Conservation (phyloP, 2,888 invertebrate genomes). For the Hirtodrosophila confusa region DNA sequence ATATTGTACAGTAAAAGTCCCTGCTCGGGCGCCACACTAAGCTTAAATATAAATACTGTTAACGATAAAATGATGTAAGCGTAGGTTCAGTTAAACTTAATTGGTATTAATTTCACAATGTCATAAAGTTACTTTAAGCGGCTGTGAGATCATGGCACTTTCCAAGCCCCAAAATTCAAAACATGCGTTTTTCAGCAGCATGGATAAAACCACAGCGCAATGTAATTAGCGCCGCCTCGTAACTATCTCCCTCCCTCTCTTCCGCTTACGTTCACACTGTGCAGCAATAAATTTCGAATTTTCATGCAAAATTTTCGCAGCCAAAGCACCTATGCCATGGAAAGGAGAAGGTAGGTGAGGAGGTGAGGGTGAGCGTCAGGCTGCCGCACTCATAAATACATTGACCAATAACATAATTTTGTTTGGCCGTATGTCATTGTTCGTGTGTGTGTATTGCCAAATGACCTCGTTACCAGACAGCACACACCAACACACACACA, state of each 20-base stretch:
- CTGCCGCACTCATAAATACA: constrained; percentile 67
- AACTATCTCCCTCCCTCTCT: constrained; percentile 2
- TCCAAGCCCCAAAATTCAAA: constrained; percentile 17
- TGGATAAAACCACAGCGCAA: constrained; percentile 27
- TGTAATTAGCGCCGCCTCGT: constrained; percentile 35
- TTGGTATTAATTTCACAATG: constrained; percentile 6
- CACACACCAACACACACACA: constrained; percentile 29
- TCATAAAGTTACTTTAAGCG: constrained; percentile 13
- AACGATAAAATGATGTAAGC: no score
- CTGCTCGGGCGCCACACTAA: no score
- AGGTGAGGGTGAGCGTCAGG: constrained; percentile 3
- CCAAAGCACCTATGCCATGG: constrained; percentile 9
- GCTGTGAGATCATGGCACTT: constrained; percentile 14
- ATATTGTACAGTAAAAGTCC: no score
- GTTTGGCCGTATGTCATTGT: constrained; percentile 32
- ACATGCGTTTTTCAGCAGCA: constrained; percentile 19
- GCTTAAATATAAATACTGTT: no score
- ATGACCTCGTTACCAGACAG: constrained; percentile 67
- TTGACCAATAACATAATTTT: constrained; percentile 77
- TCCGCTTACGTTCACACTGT: not conserved
- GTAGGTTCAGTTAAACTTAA: constrained; percentile 2
- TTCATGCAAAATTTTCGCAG: constrained; percentile 57
- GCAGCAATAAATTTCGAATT: constrained; percentile 66
- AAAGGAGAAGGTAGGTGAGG: no score
- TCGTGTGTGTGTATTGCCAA: constrained; percentile 35